Evolutionary conservation across 2,797 vertebrate species (phyloP), one percentile per base, ranked within the genome.

Genomic region (Potorous gilbertii): DNA sequence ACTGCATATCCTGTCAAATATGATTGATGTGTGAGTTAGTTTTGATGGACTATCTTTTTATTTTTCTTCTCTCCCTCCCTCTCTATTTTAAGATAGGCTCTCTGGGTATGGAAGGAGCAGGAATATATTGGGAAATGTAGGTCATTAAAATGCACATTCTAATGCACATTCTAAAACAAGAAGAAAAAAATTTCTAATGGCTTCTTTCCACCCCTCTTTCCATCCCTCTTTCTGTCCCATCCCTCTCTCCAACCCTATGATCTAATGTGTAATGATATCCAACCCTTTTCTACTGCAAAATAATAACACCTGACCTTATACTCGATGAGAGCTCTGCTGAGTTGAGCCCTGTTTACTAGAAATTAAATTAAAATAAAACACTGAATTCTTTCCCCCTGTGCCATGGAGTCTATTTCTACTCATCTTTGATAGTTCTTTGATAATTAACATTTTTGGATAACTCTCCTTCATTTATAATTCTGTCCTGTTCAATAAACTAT

Each of bases 361-460:
- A 93, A 96, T 90, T 40, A 56, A 66, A 95, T 52, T 16, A 27
- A 14, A 52, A 24, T 5, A 34, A 28, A 56, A 52, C 40, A 31
- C 1, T 94, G 16, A 27, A 59, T 96, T 96, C 18, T 81, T 87
- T 90, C 93, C 21, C 59, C 6, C 56, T 94, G 56, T 93, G 27
- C 31, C 1, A 1, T 40, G 10, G 2, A 29, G 5, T 56, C 1
- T 92, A 6, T 91, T 94, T 93, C 89, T 52, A 59, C 66, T 96
- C 11, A 54, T 56, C 31, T 97, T 95, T 94, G 46, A 96, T 54
- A 4, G 46, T 90, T 94, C 3, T 87, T 40, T 87, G 24, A 34
- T 87, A 94, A 94, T 90, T 89, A 74, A 54, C 4, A 66, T n/a
- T 94, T 94, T 55, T 52, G 56, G 52, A 56, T 62, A 54, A 6